Base-by-base conservation (phyloP, 2,888 invertebrate genomes). In the Agonopterix heracliana region DNA sequence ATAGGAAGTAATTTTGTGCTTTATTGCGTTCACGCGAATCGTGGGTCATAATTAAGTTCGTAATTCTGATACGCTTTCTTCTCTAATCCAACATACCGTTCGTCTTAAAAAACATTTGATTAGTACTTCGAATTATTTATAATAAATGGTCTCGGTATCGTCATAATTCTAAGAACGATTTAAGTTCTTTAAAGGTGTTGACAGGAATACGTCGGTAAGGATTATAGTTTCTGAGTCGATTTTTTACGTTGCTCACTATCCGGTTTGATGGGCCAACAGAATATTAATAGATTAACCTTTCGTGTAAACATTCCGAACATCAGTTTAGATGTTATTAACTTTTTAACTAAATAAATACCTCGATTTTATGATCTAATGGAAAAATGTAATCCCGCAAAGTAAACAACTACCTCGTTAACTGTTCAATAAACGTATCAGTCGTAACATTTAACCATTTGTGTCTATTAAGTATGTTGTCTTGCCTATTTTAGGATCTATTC, bases 1-100 rank as follows among this genome's bases (percentile, higher is more conserved):
- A 66, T 70, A 72, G 74, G 76, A 81, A 80, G 78, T 77, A 78
- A 82, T 84, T 82, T 79, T 78, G 78, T 78, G 78, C 71, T 75
- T 79, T 83, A 82, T 82, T 79, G 73, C 72, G 63, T 76, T 75
- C 78, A 77, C 73, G 82, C 79, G 66, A 74, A 75, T 78, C 67
- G 71, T 71, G 53, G 60, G 64, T 67, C 61, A 65, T 78, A 77
- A 80, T 82, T 80, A 78, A 70, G 67, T 69, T 70, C 68, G 69
- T 70, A 74, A 71, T 57, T 65, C 57, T 68, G 78, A 73, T 64
- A 81, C 81, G 80, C 84, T 84, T 82, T 84, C 81, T 70, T 74
- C 60, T 64, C 49, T 59, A 60, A 69, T 60, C 50, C 8, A 49
- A 46, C 44, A 45, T 26, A 35, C 46, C 17, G 41, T 42, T 49